Conservation (phyloP, 2,888 invertebrate genomes). For the Leucophora obtusa region DNA sequence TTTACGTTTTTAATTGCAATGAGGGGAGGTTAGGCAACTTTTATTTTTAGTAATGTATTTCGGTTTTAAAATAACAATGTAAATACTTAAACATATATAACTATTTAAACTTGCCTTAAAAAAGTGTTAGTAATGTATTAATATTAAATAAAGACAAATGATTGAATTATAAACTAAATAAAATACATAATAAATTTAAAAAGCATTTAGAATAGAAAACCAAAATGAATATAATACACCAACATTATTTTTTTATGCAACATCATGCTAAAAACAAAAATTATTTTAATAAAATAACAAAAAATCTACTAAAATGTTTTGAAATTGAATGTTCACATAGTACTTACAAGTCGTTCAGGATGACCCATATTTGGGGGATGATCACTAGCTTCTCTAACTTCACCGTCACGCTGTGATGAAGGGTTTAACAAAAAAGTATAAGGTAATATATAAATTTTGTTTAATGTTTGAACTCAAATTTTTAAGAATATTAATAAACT, state of each 20-base stretch:
- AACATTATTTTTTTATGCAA: conserved; percentile 39
- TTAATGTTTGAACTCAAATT: conserved; percentile 65
- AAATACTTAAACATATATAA: background rate
- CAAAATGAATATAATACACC: conserved; percentile 41
- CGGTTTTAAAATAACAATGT: conserved; percentile 1
- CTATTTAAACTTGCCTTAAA: background rate
- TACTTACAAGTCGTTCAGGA: conserved; percentile 74
- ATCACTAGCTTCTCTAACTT: conserved; percentile 74
- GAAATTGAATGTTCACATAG: conserved; percentile 49
- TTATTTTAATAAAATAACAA: conserved; percentile 24
- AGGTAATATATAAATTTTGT: conserved; percentile 65
- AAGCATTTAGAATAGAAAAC: conserved; percentile 15
- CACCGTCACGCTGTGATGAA: conserved; percentile 72
- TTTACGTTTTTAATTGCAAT: conserved; percentile 1
- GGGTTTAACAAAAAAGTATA: conserved; percentile 62
- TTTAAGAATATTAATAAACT: conserved; percentile 43
- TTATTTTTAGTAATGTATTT: conserved; percentile 5
- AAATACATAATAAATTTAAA: conserved; percentile 4
- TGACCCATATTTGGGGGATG: conserved; percentile 73
- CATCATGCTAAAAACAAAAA: conserved; percentile 45
- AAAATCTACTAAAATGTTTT: conserved; percentile 30
- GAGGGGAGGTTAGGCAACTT: background rate
- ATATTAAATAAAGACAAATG: background rate
- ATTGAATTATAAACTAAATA: conserved; percentile 3
- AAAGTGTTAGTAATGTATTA: conserved; percentile 19